phyloP scores from a whole-genome alignment of 2,797 vertebrate genomes.

The Chromis chromis region DNA sequence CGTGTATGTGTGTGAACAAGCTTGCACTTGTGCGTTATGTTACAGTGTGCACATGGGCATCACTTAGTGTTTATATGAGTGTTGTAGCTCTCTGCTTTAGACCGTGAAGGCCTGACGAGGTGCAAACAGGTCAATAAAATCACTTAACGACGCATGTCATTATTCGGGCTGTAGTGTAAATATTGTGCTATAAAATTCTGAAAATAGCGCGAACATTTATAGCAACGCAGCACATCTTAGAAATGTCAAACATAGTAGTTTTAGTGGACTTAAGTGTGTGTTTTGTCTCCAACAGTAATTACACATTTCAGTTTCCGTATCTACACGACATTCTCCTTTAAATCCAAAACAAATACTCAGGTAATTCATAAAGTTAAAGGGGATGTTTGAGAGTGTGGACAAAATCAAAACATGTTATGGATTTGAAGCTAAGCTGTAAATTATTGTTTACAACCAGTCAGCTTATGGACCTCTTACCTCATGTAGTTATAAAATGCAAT shows the following conservation, averaged over 20 bases:
- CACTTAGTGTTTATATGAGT: slow-evolving; percentile 36
- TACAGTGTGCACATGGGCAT: slow-evolving; percentile 44
- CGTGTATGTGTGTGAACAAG: slow-evolving; percentile 48
- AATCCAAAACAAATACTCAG: slow-evolving; percentile 50
- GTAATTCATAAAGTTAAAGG: slow-evolving; percentile 50
- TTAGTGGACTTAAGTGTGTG: slow-evolving; percentile 67
- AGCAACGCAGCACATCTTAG: slow-evolving; percentile 53
- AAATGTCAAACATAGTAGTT: slow-evolving; percentile 65
- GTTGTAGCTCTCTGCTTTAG: slow-evolving; percentile 2
- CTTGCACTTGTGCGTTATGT: slow-evolving; percentile 55
- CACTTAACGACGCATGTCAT: slow-evolving; percentile 71
- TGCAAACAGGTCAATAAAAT: slow-evolving; percentile 73
- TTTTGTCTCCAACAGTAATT: slow-evolving; percentile 70
- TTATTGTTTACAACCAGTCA: slow-evolving; percentile 78
- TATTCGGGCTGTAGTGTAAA: slow-evolving; percentile 66
- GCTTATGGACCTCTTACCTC: slow-evolving; percentile 73
- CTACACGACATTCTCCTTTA: slow-evolving; percentile 29
- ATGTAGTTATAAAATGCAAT: slow-evolving; percentile 65
- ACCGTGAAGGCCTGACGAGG: slow-evolving; percentile 56
- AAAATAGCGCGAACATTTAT: slow-evolving; percentile 58
- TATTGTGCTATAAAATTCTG: slow-evolving; percentile 57
- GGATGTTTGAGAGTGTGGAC: slow-evolving; percentile 51
- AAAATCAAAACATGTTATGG: slow-evolving; percentile 81
- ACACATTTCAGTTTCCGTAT: slow-evolving; percentile 59
- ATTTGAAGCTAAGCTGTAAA: slow-evolving; percentile 77